Percentiles rank a stretch among this genome's conserved stretches.
Conservation (phyloP, 2,113 vertebrate genomes). For the Morone saxatilis region DNA sequence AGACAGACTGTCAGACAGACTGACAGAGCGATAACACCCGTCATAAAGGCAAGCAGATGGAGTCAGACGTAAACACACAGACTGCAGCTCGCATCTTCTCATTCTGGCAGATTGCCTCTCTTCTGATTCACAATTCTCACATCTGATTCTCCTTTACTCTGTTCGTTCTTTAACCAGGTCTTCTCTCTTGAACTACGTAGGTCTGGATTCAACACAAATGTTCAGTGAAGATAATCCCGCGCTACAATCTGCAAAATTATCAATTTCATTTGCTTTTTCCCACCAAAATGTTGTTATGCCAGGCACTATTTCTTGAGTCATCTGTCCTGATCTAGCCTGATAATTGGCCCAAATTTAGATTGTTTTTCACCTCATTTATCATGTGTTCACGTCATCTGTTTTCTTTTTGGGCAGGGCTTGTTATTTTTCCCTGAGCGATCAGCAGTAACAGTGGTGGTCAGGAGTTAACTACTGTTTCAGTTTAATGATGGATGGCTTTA, state of each 20-base stretch:
- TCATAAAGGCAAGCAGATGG: constrained; percentile 50
- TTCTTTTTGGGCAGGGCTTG: neutral
- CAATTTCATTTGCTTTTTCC: neutral
- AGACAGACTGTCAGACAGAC: constrained; percentile 14
- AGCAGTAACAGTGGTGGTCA: neutral
- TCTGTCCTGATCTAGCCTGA: neutral
- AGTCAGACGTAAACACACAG: constrained; percentile 34
- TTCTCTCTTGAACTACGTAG: neutral
- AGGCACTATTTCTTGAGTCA: neutral
- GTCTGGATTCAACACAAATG: neutral
- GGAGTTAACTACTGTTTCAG: too few species aligned
- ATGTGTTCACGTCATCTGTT: neutral
- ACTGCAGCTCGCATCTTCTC: neutral
- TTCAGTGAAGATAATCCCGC: neutral
- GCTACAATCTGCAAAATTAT: neutral
- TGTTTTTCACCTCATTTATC: neutral
- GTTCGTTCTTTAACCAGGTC: neutral
- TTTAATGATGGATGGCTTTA: too few species aligned
- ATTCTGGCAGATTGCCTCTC: constrained; percentile 1
- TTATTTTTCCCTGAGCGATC: neutral
- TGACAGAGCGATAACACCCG: constrained; percentile 27
- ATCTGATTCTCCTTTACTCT: neutral
- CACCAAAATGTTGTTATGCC: neutral
- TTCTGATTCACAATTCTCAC: neutral
- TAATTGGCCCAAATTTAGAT: neutral